Evolutionary conservation across 2,113 vertebrate species (phyloP), one percentile per base, ranked within the genome.

Genomic region (Addax nasomaculatus): DNA sequence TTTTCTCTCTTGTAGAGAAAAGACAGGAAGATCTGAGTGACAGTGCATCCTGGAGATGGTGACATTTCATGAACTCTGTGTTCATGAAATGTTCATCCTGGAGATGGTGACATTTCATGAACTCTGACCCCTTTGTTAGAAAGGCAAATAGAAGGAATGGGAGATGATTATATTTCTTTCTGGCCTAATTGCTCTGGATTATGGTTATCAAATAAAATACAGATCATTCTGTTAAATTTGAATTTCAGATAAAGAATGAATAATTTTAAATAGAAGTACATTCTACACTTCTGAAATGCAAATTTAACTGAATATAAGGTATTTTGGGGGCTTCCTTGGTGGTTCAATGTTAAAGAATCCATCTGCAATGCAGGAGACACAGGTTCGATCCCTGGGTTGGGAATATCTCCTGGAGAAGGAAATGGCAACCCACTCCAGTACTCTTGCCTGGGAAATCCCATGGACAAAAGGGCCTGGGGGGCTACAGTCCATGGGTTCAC

Each of bases 241-340:
- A 94, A 94, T 79, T 96, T 62, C 27, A 92, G 80, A 79, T 70
- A 89, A 85, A 83, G 6, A 96, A 67, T 25, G 47, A 67, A 85
- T 53, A 85, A 81, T 67, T 79, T 92, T 90, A 76, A 90, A 21
- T 84, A 43, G 23, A 79, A 70, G 3, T 86, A 36, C 23, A 7
- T 51, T 12, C 47, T 92, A 36, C 60, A 79, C 4, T 80, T 78
- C n/a, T 95, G 70, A 90, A 79, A 80, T 96, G 87, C 53, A 96
- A 88, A 53, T 95, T 81, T 95, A 95, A 81, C 43, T 79, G 30
- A 10, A 16, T 64, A 0, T 51, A 55, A 19, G 80, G 1, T 36
- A 30, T 96, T 93, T 76, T 0, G 39, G 11, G 23, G 39, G 12
- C 39, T 76, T 43, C 70, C 23, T 43, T 43, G 70, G 70, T 27